phyloP scores from a whole-genome alignment of 2,797 vertebrate species.

The Mycteria americana region DNA sequence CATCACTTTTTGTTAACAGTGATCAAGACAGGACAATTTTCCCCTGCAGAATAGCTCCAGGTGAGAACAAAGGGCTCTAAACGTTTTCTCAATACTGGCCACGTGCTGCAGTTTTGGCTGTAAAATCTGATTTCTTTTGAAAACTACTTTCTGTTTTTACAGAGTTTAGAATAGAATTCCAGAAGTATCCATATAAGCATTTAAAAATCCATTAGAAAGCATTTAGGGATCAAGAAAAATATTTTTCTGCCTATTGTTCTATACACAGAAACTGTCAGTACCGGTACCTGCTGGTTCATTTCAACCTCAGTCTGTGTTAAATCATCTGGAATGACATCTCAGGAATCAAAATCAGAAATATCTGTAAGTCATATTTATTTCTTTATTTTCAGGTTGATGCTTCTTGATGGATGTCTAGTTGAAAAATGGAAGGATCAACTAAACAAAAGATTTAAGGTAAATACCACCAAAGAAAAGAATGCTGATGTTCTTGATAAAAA shows the following conservation, averaged over 20 bases:
- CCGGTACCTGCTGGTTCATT: not conserved
- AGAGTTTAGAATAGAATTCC: not conserved
- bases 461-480: not conserved
- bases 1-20: not conserved
- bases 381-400: constrained; percentile 78
- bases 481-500: not conserved
- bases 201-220: not conserved
- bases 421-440: constrained; percentile 84
- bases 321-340: not conserved
- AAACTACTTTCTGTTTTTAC: not conserved
- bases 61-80: not conserved
- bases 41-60: not conserved
- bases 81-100: not conserved
- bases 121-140: not conserved
- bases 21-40: not conserved
- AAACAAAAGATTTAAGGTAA: constrained; percentile 81
- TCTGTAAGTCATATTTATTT: not conserved
- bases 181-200: not conserved
- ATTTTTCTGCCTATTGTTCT: not conserved
- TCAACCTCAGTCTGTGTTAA: not conserved
- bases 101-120: not conserved
- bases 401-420: constrained; percentile 83
- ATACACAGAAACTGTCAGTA: not conserved
- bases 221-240: not conserved
- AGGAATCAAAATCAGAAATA: not conserved